Evolutionary conservation across 2,113 vertebrate genomes (phyloP), one percentile per base, ranked within the genome.

Genomic region (Lichenostomus cassidix): DNA sequence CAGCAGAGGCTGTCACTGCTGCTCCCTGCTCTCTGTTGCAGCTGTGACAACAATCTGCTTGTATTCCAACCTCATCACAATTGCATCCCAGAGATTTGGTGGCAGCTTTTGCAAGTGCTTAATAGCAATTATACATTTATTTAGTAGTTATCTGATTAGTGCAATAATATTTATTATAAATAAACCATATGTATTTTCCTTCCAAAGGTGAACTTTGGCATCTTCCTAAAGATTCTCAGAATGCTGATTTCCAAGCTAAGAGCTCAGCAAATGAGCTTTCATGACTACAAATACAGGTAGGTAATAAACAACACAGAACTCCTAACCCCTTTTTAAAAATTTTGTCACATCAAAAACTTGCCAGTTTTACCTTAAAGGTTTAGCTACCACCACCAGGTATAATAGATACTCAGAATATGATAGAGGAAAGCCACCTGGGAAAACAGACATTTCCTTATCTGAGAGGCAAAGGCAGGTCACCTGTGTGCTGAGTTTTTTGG

Each of bases 211-310:
- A 99, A 99, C 96, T 99, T 99, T 86, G 98, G 97, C 81, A 98
- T 99, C 94, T 99, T 99, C 97, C 96, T 99, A 93, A 99, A 98
- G 97, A 99, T 99, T 41, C 97, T 99, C 92, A 98, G 98, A 96
- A 98, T 99, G 96, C 94, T 99, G 89, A 98, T 99, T 89, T 99
- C 99, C 69, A 99, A 99, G 93, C 98, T 99, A 69, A 99, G 99
- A 97, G 99, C 99, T 56, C 98, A 99, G 89, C 99, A 99, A 94
- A 97, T 98, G 97, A 99, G 97, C 88, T 99, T 99, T 82, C 98
- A 98, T 28, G 98, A 99, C 96, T 99, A 99, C 97, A 99, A 99
- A 97, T 99, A 99, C 98, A 99, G 99, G 99, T 99, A 97, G 42
- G 96, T 82, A 52, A 65, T 7, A 47, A 63, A 63, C 17, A 58